These are phyloP conservation scores for Neotoma lepida DNA, from an alignment of 2,113 vertebrate species.

Conservation along the genomic window DNA sequence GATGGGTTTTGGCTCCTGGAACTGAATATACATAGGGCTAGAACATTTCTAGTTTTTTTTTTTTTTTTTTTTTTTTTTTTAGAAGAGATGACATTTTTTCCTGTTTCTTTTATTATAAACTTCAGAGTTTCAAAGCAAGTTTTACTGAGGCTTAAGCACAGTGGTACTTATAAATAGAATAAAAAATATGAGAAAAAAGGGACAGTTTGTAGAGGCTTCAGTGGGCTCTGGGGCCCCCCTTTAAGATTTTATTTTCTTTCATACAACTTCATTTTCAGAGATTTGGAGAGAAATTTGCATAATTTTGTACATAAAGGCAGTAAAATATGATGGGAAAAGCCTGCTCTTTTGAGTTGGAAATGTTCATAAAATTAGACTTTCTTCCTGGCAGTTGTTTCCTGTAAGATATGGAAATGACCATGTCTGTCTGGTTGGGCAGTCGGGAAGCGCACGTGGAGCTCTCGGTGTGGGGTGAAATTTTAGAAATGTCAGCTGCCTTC, in stretches of 20 bases:
- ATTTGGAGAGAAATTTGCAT: conserved; percentile 3
- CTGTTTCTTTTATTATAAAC: neutral
- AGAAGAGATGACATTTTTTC: neutral
- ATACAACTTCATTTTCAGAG: neutral
- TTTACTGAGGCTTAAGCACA: neutral
- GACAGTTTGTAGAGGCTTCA: neutral
- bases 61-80: neutral
- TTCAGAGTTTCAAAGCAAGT: neutral
- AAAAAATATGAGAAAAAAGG: neutral
- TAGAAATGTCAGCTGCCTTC: neutral
- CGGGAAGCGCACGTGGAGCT: neutral
- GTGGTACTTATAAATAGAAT: neutral
- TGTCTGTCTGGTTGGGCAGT: neutral
- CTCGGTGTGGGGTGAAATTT: neutral
- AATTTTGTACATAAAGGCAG: neutral
- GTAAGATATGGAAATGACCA: neutral
- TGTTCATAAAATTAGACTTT: neutral
- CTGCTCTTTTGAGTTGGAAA: neutral
- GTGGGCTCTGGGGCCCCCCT: neutral
- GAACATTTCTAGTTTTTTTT: neutral
- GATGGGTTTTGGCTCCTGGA: neutral
- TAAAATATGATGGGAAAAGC: neutral
- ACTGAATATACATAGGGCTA: neutral
- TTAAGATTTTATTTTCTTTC: conserved; percentile 5
- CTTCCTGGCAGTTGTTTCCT: neutral